phyloP scores from a whole-genome alignment of 2,888 invertebrate genomes.

The Phasia obesa region DNA sequence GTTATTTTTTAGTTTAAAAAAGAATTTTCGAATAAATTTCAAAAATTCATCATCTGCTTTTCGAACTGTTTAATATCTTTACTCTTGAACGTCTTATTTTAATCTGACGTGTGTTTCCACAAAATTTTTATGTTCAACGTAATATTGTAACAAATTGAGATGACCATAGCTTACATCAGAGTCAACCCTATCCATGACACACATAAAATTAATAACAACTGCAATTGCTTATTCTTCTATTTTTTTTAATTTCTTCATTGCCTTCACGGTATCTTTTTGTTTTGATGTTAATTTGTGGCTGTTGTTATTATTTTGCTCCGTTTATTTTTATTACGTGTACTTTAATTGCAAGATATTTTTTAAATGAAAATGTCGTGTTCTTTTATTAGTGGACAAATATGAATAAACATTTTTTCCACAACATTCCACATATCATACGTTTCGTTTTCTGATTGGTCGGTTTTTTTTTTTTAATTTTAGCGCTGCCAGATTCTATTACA shows the following conservation, averaged over 20 bases:
- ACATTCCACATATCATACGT: conserved; percentile 40
- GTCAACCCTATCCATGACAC: conserved; percentile 34
- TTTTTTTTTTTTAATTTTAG: not conserved
- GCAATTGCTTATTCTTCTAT: conserved; percentile 68
- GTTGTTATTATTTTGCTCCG: no score
- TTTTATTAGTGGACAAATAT: conserved; percentile 52
- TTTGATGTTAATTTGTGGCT: conserved; percentile 26
- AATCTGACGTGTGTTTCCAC: conserved; percentile 60
- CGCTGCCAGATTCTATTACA: not conserved
- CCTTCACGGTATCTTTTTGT: conserved; percentile 47
- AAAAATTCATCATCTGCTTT: conserved; percentile 36
- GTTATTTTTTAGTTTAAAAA: not conserved
- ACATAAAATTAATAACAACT: conserved; percentile 20
- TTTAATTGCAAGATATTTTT: conserved; percentile 41
- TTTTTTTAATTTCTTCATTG: conserved; percentile 66
- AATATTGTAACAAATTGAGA: conserved; percentile 15
- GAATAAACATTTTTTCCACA: conserved; percentile 13
- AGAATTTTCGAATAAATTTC: conserved; percentile 38
- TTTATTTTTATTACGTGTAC: conserved; percentile 64
- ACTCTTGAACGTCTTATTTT: conserved; percentile 46
- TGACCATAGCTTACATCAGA: conserved; percentile 46
- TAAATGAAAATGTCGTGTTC: conserved; percentile 55
- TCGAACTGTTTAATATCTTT: conserved; percentile 29
- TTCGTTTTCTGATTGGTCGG: conserved; percentile 60
- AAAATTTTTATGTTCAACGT: conserved; percentile 52